These are phyloP conservation scores for Syngnathus floridae DNA, from an alignment of 2,113 vertebrate species.

Conservation along the genomic window DNA sequence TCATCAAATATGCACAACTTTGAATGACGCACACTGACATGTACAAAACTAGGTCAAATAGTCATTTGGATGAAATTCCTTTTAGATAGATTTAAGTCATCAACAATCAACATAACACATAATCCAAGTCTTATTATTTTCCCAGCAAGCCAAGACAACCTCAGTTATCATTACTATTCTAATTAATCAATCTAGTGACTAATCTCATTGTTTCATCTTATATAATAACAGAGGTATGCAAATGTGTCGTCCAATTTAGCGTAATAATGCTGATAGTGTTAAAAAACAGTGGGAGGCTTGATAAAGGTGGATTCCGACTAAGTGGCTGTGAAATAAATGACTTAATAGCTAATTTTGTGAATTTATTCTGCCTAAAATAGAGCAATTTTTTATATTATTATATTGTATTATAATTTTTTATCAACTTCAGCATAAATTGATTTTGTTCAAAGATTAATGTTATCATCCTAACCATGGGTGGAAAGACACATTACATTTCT, in stretches of 20 bases:
- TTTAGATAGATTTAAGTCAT: no score
- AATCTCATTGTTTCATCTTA: not conserved
- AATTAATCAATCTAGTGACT: not conserved
- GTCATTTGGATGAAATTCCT: no score
- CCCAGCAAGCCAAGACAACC: not conserved
- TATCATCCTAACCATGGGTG: not conserved
- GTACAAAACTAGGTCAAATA: no score
- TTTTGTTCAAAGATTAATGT: not conserved
- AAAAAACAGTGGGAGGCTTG: not conserved
- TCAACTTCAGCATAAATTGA: not conserved
- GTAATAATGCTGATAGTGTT: conserved; percentile 2
- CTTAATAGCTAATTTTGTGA: not conserved
- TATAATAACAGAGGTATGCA: not conserved
- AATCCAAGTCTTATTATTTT: not conserved
- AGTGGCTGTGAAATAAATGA: conserved; percentile 1
- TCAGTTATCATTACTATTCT: not conserved
- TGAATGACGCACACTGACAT: not conserved
- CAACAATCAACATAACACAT: not conserved
- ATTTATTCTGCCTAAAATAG: not conserved
- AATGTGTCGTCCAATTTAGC: not conserved
- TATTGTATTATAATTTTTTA: not conserved
- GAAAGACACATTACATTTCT: not conserved
- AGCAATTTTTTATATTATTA: no score
- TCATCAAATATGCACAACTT: not conserved
- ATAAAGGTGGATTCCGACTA: conserved; percentile 3